Evolutionary conservation across 2,888 invertebrate species (phyloP), one percentile per base, ranked within the genome.

Genomic region (Campoplex nolae): DNA sequence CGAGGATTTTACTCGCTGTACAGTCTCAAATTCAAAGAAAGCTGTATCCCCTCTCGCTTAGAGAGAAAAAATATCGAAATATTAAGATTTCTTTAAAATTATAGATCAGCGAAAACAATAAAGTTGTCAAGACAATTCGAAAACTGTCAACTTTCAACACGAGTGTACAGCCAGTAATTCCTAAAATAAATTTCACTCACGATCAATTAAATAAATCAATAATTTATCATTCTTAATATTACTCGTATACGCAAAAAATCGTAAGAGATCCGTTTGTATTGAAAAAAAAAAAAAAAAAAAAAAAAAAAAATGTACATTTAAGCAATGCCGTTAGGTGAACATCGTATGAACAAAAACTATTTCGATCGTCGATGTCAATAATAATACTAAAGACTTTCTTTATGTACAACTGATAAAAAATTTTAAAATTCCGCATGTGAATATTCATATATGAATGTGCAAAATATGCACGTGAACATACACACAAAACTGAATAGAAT

Each of bases 171-270:
- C 62, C 23, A 42, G 28, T 32, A 75, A 42, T 58, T 45, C 65
- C 62, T 48, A 9, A 76, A 65, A 65, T 67, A 32, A 62, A 77
- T 65, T 77, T 51, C 45, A 77, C 35, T 38, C 58, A 58, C 83
- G 75, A 78, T 68, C 77, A 76, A 76, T 75, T 85, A 75, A 71
- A 75, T 79, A 76, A 74, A 76, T 58, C 68, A 86, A 86, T 86
- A 86, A 86, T 84, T 84, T 84, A 84, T 82, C 58, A 83, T 81
- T 65, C 80, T 81, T 75, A 86, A 88, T 71, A 45, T 77, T 81
- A 88, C 45, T 78, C 88, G 86, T 88, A 73, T 83, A 88, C 81
- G 79, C 62, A 65, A 75, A 56, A 74, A 58, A 86, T 70, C 70
- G 48, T 73, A 79, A 80, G 75, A 81, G 56, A 78, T 81, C 77